Percentiles rank a stretch among this genome's conserved stretches.
Evolutionary conservation across 2,113 vertebrate species (phyloP).

Genomic region (Cervus canadensis): DNA sequence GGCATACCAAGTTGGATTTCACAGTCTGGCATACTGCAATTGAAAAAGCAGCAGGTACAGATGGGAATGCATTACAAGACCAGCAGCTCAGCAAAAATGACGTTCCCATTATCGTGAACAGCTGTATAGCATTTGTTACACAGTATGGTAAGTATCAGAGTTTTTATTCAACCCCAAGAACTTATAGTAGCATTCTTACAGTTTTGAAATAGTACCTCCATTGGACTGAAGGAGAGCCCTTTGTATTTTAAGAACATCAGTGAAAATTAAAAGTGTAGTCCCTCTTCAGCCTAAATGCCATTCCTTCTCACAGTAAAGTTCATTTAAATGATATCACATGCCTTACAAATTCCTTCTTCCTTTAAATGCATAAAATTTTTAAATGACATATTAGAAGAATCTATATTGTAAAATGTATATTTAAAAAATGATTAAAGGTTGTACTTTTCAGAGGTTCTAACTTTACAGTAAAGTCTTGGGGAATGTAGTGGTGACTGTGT

Average conservation of each 20-base stretch:
- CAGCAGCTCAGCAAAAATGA: constrained; percentile 98
- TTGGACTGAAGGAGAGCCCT: constrained; percentile 12
- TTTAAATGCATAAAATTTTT: not conserved
- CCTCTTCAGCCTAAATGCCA: not conserved
- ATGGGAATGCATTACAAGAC: constrained; percentile 91
- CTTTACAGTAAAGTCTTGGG: not conserved
- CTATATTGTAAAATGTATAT: not conserved
- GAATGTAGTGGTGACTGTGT: not conserved
- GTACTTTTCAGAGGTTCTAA: not conserved
- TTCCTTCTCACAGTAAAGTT: not conserved
- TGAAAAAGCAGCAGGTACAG: constrained; percentile 92
- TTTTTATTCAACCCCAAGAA: constrained; percentile 65
- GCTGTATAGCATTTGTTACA: constrained; percentile 97
- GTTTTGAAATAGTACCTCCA: not conserved
- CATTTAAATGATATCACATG: not conserved
- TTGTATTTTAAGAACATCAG: constrained; percentile 23
- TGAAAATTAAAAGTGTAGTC: not conserved
- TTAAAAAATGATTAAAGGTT: not conserved
- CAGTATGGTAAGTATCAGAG: constrained; percentile 90
- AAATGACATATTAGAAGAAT: not conserved
- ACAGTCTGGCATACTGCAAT: constrained; percentile 93
- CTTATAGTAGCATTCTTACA: constrained; percentile 19
- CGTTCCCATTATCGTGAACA: constrained; percentile 94
- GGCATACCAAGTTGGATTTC: constrained; percentile 92
- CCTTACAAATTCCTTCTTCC: not conserved